Conservation (phyloP, 2,888 invertebrate species). For the Noctua janthina region DNA sequence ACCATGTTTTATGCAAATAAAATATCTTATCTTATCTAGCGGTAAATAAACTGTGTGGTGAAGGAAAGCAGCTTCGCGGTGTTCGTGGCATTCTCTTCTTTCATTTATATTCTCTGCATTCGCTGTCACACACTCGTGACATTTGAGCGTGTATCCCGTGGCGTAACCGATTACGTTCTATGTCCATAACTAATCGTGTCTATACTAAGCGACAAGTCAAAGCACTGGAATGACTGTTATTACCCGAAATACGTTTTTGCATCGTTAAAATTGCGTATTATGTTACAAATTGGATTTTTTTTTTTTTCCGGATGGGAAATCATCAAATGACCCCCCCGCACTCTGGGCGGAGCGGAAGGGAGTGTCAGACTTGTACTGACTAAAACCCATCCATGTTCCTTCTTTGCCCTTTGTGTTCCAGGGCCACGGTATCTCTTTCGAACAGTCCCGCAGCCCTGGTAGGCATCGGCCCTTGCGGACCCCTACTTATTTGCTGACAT, state of each 20-base stretch:
- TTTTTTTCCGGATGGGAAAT: too few species aligned
- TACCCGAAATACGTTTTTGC: constrained; percentile 56
- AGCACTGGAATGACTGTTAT: constrained; percentile 62
- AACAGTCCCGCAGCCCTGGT: too few species aligned
- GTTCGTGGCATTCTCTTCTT: not conserved
- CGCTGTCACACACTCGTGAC: not conserved
- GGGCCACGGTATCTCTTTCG: too few species aligned
- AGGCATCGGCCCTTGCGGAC: too few species aligned
- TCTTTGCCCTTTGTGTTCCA: too few species aligned
- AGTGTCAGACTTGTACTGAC: too few species aligned
- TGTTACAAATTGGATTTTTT: constrained; percentile 63
- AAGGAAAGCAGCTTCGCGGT: not conserved
- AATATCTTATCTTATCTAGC: too few species aligned
- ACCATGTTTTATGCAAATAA: too few species aligned
- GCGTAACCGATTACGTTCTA: constrained; percentile 17
- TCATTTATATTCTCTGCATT: not conserved
- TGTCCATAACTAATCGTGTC: constrained; percentile 66
- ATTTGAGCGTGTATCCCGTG: not conserved
- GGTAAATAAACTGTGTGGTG: not conserved
- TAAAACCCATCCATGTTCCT: too few species aligned
- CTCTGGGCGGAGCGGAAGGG: too few species aligned
- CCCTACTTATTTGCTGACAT: too few species aligned
- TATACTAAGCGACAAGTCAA: constrained; percentile 52
- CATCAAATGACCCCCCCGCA: too few species aligned
- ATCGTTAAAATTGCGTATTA: constrained; percentile 59